Evolutionary conservation across 2,113 vertebrate genomes (phyloP), one percentile per base, ranked within the genome.

Genomic region (Sceloporus undulatus): DNA sequence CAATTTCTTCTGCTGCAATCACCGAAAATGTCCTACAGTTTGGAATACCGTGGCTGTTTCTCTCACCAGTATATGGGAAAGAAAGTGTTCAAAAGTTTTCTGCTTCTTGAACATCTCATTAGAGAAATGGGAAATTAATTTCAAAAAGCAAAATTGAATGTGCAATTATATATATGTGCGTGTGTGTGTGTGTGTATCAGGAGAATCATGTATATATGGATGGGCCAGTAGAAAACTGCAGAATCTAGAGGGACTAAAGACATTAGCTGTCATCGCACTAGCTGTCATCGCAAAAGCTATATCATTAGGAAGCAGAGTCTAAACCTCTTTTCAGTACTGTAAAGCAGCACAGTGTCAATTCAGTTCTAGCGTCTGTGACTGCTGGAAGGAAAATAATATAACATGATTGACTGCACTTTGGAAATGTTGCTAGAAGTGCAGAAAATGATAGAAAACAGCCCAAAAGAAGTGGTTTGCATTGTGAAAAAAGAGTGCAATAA

Each of bases 311-410:
- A 84, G 83, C 74, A 85, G 19, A n/a, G 71, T 88, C 78, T n/a
- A 1, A 62, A 38, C 0, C 1, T 71, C 40, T 82, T 79, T 70
- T 42, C 59, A 38, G 16, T 77, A 65, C 76, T 70, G 73, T 65
- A 90, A 85, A 88, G 88, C 84, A 82, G 59, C 78, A 29, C 38
- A 11, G 1, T 18, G 75, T 86, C 84, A 85, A 27, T 38, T 70
- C 62, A 54, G 9, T 81, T 88, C 68, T 54, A 68, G 52, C 40
- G 70, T 59, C 81, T 82, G 73, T 65, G 71, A n/a, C 40, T 68
- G 85, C 88, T 75, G 38, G 93, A 78, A 92, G 87, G 66, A 79
- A 94, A 92, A 93, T 89, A 93, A 91, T 86, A 86, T 59, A 85
- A 89, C 79, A 89, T 89, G 90, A 92, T 89, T 87, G 82, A 90